Conservation (phyloP, 2,888 invertebrate genomes). For the Chrysopilus asiliformis region DNA sequence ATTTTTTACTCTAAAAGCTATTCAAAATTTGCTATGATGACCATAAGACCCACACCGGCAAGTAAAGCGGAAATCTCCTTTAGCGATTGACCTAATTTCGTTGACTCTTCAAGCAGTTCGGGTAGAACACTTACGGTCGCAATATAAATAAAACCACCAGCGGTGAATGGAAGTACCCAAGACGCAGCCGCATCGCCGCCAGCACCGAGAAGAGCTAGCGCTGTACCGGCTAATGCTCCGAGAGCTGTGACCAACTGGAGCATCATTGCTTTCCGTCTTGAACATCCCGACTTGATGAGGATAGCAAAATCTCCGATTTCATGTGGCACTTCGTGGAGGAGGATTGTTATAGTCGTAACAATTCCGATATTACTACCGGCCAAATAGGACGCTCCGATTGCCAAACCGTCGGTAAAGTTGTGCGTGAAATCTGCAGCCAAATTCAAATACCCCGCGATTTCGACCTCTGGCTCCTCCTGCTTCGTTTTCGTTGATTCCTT, state of each 20-base stretch:
- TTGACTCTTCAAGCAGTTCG: conserved; percentile 83
- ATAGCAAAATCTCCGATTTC: conserved; percentile 99
- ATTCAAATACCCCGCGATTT: conserved; percentile 85
- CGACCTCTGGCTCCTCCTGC: conserved; percentile 43
- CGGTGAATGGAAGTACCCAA: conserved; percentile 94
- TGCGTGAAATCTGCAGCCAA: conserved; percentile 96
- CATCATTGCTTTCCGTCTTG: conserved; percentile 84
- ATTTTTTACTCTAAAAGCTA: conserved; percentile 17
- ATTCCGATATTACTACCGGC: conserved; percentile 78
- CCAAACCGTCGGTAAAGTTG: conserved; percentile 98
- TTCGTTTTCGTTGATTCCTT: conserved; percentile 22
- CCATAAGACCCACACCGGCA: conserved; percentile 90
- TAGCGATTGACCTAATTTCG: conserved; percentile 73
- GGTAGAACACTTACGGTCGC: conserved; percentile 98
- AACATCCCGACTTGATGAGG: conserved; percentile 92
- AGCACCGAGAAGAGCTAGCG: conserved; percentile 77
- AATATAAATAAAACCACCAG: conserved; percentile 99
- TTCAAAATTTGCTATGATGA: conserved; percentile 58
- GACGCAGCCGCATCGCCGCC: conserved; percentile 54
- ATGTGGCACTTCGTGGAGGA: conserved; percentile 97
- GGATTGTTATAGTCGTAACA: conserved; percentile 88
- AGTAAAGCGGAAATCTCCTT: conserved; percentile 82
- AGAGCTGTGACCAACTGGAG: conserved; percentile 88
- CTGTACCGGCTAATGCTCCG: conserved; percentile 87
- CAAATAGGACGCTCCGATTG: conserved; percentile 94